phyloP scores from a whole-genome alignment of 2,113 vertebrate genomes.

The Equus quagga region DNA sequence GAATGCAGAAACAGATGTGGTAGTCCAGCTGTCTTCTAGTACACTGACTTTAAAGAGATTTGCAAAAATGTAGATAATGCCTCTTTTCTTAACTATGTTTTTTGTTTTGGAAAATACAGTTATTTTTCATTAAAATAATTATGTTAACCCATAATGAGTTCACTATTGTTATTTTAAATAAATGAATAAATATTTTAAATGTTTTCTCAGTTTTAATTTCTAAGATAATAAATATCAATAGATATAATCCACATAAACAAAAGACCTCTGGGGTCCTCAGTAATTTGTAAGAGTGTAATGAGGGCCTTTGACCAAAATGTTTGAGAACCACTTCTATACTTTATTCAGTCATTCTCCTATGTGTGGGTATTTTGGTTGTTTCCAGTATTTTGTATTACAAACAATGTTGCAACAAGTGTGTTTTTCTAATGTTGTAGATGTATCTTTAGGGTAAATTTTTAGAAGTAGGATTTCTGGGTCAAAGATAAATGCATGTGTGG shows the following conservation, averaged over 20 bases:
- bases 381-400: conserved; percentile 25
- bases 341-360: neutral
- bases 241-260: conserved; percentile 2
- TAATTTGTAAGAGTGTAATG: conserved; percentile 6
- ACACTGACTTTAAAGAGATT: conserved; percentile 30
- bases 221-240: conserved; percentile 21
- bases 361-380: neutral
- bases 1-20: conserved; percentile 6
- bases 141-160: neutral
- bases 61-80: neutral
- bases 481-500: neutral
- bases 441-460: conserved; percentile 26
- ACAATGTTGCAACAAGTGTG: neutral
- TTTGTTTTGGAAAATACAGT: conserved; percentile 29
- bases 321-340: neutral
- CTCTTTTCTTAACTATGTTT: neutral
- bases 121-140: conserved; percentile 44
- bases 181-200: conserved; percentile 11
- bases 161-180: conserved; percentile 38
- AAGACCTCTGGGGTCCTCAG: neutral
- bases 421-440: conserved; percentile 6
- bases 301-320: neutral
- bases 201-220: conserved; percentile 58
- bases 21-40: neutral
- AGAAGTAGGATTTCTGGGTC: neutral